Evolutionary conservation across 2,113 vertebrate genomes (phyloP), one percentile per base, ranked within the genome.

Genomic region (Tupaia tana): DNA sequence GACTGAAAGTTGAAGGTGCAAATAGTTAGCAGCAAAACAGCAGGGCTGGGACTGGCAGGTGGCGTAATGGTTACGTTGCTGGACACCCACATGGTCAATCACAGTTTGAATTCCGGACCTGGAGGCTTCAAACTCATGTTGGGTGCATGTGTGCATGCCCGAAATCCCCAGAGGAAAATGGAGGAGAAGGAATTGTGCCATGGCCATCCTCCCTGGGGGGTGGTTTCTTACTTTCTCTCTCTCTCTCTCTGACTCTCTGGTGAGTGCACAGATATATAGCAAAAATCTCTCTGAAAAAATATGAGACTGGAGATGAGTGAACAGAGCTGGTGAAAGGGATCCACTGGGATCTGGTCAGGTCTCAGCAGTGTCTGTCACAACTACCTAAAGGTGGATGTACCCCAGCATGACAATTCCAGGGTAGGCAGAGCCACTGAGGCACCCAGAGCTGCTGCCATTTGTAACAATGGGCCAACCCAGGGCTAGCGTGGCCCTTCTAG

Each of bases 381-480:
- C 31, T 56, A 52, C 20, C 25, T 31, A 69, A 43, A 7, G 15
- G 54, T 15, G 1, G 27, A 27, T 27, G 6, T 34, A 12, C 27
- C 54, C 24, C 63, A 59, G 14, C 0, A 2, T 12, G 13, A 29
- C 22, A 14, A 15, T 2, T 8, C 25, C 24, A 9, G 13, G 0
- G 24, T 10, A 18, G 70, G 20, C 6, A 27, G 19, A 66, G 4
- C 15, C 22, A 18, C 9, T 54, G 19, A 43, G 29, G 52, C 10
- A 11, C 7, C 0, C 2, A 2, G 64, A 25, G 54, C 24, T 18
- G 29, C 63, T 56, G 70, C 56, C 63, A 52, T 54, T 70, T 61
- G 73, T 9, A 52, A 5, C 63, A 56, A 69, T 25, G 20, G 59
- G 16, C 63, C 83, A 20, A 11, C 3, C 18, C 71, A 69, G 34